Percentiles rank a stretch among this genome's conserved stretches.
Evolutionary conservation across 2,113 vertebrate genomes (phyloP).

Genomic region (Marcusenius ussheri): DNA sequence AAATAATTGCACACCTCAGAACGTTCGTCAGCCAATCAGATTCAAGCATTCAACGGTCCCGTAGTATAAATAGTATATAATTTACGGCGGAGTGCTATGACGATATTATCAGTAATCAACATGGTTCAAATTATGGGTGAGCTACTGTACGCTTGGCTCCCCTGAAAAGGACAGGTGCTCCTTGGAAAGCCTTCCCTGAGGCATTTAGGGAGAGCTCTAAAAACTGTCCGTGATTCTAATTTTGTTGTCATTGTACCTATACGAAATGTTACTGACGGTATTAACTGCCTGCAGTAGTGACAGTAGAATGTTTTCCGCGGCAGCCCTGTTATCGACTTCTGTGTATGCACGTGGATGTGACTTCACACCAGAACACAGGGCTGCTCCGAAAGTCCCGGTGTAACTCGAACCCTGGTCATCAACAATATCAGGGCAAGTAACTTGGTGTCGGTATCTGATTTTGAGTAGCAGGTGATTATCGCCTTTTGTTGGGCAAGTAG

Average conservation of each 20-base stretch:
- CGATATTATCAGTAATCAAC: neutral
- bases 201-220: neutral
- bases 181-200: neutral
- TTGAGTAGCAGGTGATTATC: neutral
- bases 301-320: neutral
- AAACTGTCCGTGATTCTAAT: neutral
- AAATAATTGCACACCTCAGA: no score
- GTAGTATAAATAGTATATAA: neutral
- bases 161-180: neutral
- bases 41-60: no score
- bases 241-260: neutral
- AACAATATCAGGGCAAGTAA: neutral
- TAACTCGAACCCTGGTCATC: neutral
- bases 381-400: neutral
- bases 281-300: neutral
- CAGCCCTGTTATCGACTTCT: neutral
- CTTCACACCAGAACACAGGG: neutral
- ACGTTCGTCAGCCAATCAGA: no score
- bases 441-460: neutral
- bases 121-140: neutral
- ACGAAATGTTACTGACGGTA: neutral
- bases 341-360: neutral
- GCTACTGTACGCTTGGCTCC: neutral
- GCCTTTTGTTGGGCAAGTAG: neutral
- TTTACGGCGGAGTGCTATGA: neutral